phyloP scores from a whole-genome alignment of 2,113 vertebrate species.

The Cephalopterus ornatus region DNA sequence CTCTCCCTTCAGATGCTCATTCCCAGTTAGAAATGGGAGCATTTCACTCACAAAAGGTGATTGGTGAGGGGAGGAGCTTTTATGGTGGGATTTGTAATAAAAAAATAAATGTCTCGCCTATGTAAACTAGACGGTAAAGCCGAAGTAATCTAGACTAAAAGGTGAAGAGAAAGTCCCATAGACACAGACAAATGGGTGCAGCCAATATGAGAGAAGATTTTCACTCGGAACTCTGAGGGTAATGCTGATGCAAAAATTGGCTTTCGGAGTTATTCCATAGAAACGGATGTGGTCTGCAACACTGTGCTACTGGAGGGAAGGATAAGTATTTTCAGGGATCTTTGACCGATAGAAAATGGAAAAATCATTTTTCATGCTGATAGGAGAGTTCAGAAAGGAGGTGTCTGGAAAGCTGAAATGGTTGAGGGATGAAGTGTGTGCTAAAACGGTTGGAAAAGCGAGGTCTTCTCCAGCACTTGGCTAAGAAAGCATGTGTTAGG shows the following conservation, averaged over 20 bases:
- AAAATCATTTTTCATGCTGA: not conserved
- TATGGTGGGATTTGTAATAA: not conserved
- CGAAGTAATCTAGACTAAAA: not conserved
- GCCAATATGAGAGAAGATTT: not conserved
- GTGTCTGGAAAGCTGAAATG: not conserved
- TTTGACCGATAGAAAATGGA: not conserved
- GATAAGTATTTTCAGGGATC: not conserved
- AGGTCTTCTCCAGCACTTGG: not conserved
- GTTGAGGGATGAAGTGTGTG: not conserved
- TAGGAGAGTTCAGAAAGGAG: not conserved
- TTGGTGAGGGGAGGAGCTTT: not conserved
- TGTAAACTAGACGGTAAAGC: not conserved
- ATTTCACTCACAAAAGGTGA: not conserved
- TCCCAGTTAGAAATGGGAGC: not conserved
- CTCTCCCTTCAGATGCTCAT: not conserved
- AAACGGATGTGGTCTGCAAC: not conserved
- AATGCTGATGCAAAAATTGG: not conserved
- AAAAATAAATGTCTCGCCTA: accelerated
- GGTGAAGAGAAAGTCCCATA: not conserved
- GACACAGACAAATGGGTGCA: not conserved
- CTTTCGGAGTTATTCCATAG: not conserved
- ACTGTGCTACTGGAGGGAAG: not conserved
- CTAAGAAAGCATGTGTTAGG: not conserved
- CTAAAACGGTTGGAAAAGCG: not conserved
- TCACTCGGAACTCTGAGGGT: not conserved